Evolutionary conservation across 1,140 invertebrate species (phyloP), one percentile per base, ranked within the genome.

Genomic region (Gyrodactylus salaris): DNA sequence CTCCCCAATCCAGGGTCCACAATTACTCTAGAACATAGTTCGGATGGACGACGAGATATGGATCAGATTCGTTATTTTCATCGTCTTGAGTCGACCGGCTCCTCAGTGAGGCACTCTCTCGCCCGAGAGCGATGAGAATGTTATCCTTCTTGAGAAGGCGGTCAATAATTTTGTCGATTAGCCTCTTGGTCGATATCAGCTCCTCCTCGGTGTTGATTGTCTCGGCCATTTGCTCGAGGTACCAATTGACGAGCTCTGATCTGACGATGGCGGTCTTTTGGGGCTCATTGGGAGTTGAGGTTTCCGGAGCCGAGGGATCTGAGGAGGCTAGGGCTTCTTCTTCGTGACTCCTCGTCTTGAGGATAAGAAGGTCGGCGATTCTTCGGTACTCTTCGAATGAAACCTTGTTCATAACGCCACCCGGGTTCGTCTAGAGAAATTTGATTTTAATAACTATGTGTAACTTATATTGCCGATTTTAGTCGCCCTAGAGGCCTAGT

Each of bases 161-260:
- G 78, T 95, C 89, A 72, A 98, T 86, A 74, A 98, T 87, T 83
- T 94, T 94, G 79, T 96, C 91, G n/a, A 92, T 86, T 1, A 96
- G 79, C 22, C 84, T 84, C 81, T 94, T 96, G 77, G 87, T 86
- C 77, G 91, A 87, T 20, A 93, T 79, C 1, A 97, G 80, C 77
- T 97, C 91, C 22, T 88, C 87, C 80, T 96, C 92, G 0, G 85
- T 85, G 76, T 95, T 89, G 75, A 95, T 87, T 76, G 89, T 85
- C 77, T 86, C 86, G 76, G 88, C 86, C 75, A 94, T 86, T 79
- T 89, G 86, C 78, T 89, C 86, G 69, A 98, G 82, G 82, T 97
- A 98, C 93, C 93, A 97, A 75, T 87, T 86, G 25, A 97, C 85
- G 0, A 99, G 82, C 74, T 90, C 87, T 76, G 86, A 88, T 76